Percentiles rank a stretch among this genome's conserved stretches.
Conservation (phyloP, 2,888 invertebrate species). For the Pherbina coryleti region DNA sequence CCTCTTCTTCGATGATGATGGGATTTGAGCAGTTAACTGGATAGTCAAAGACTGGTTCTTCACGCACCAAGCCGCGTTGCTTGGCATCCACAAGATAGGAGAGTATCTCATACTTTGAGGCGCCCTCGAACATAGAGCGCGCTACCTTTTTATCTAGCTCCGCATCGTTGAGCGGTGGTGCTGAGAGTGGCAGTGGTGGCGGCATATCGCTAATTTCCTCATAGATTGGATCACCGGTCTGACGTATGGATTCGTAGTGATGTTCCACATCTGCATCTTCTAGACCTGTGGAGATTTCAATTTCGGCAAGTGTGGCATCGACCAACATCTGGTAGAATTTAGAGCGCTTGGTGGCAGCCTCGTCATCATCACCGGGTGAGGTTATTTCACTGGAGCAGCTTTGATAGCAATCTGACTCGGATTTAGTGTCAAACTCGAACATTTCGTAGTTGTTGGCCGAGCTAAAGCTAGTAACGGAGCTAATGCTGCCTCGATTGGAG, state of each 20-base stretch:
- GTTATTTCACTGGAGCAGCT: slow-evolving; percentile 77
- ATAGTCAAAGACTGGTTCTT: slow-evolving; percentile 80
- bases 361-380: slow-evolving; percentile 75
- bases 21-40: slow-evolving; percentile 73
- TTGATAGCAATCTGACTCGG: slow-evolving; percentile 79
- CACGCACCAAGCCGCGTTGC: slow-evolving; percentile 79
- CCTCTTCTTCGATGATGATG: slow-evolving; percentile 72
- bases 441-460: slow-evolving; percentile 77
- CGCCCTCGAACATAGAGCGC: slow-evolving; percentile 81
- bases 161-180: slow-evolving; percentile 80
- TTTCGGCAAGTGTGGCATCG: slow-evolving; percentile 78
- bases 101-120: slow-evolving; percentile 89
- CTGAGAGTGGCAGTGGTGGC: slow-evolving; percentile 82
- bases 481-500: slow-evolving; percentile 73
- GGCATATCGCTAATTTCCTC: slow-evolving; percentile 83
- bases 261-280: slow-evolving; percentile 78
- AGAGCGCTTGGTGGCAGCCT: slow-evolving; percentile 71
- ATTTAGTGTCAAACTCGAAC: slow-evolving; percentile 76
- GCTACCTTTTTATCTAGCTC: slow-evolving; percentile 79
- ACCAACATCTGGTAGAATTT: slow-evolving; percentile 82
- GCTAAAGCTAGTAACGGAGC: slow-evolving; percentile 72
- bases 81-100: slow-evolving; percentile 91
- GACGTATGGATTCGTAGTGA: slow-evolving; percentile 80
- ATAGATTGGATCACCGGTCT: slow-evolving; percentile 79
- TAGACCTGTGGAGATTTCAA: slow-evolving; percentile 74